Evolutionary conservation across 2,797 vertebrate species (phyloP).

Genomic region (Anolis apletophallus): DNA sequence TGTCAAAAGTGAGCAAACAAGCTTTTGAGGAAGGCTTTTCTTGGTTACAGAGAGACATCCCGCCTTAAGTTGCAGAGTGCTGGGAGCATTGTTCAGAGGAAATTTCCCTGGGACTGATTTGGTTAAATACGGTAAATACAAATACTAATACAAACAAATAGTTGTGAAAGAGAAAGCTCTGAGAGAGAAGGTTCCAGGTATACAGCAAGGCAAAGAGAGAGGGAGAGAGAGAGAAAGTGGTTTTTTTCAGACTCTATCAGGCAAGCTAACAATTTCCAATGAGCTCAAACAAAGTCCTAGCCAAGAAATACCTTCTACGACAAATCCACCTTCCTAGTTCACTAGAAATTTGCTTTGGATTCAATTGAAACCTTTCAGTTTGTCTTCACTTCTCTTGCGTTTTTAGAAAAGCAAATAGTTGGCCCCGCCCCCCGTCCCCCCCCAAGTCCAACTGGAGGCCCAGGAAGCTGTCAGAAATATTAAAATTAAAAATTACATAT

Average conservation of each 20-base stretch:
- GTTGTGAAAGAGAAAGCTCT: neutral
- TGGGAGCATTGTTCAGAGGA: neutral
- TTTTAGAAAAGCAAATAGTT: neutral
- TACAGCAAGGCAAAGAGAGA: neutral
- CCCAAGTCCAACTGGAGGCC: neutral
- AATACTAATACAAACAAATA: neutral
- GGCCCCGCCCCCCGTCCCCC: too few species aligned
- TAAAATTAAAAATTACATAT: too few species aligned
- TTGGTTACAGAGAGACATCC: neutral
- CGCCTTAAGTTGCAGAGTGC: rapidly evolving
- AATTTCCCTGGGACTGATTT: too few species aligned
- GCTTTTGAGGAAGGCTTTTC: too few species aligned
- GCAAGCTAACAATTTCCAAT: neutral
- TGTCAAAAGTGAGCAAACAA: neutral
- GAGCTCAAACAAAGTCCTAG: neutral
- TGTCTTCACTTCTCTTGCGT: too few species aligned
- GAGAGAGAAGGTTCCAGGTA: neutral
- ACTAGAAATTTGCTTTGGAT: neutral
- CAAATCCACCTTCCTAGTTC: neutral
- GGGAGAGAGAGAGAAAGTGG: neutral
- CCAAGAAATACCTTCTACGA: neutral
- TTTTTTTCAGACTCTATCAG: neutral
- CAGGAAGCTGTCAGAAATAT: too few species aligned
- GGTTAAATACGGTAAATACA: too few species aligned
- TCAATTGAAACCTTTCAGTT: too few species aligned